Base-by-base conservation (phyloP, 2,113 vertebrate genomes). In the Neotoma lepida region DNA sequence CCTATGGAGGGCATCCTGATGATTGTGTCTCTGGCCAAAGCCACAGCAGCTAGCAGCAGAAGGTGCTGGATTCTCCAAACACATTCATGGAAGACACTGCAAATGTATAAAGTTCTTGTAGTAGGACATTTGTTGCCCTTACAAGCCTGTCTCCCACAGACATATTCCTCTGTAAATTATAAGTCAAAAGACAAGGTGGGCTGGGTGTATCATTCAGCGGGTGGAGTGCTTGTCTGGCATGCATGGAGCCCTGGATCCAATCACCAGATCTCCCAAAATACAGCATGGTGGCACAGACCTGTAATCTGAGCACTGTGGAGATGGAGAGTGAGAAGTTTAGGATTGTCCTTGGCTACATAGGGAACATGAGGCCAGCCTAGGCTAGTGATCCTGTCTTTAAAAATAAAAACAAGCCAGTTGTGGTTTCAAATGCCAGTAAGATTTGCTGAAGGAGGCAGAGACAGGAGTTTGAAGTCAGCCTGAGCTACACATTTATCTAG, bases 61-160 rank as follows among this genome's bases (percentile, higher is more conserved):
- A 35, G 4, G 4, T 33, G 2, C 33, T 0, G 0, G 1, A 4
- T 30, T 51, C 6, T 0, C 63, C n/a, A 12, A 1, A 49, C 22
- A 58, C 44, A 10, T 26, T 58, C 56, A 33, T 1, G 9, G 77
- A 39, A 46, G 58, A 63, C 0, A 44, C 64, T 54, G 30, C 61
- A 17, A 0, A 33, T 0, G 0, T 54, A 35, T 61, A 68, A 49
- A 6, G 1, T 30, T 39, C 54, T 15, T n/a, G 14, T 24, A 17
- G 20, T 49, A 64, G 9, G n/a, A 41, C 54, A 58, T 7, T 33
- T 58, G 9, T 5, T 10, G 44, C n/a, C 28, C 54, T 74, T 44
- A 22, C 68, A 39, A 26, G 18, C 28, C 46, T 51, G 70, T 22
- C n/a, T 85, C 68, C 26, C 41, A 26, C 41, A 68, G 76, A 76